Evolutionary conservation across 2,797 vertebrate genomes (phyloP).

Genomic region (Gambelia wislizenii): DNA sequence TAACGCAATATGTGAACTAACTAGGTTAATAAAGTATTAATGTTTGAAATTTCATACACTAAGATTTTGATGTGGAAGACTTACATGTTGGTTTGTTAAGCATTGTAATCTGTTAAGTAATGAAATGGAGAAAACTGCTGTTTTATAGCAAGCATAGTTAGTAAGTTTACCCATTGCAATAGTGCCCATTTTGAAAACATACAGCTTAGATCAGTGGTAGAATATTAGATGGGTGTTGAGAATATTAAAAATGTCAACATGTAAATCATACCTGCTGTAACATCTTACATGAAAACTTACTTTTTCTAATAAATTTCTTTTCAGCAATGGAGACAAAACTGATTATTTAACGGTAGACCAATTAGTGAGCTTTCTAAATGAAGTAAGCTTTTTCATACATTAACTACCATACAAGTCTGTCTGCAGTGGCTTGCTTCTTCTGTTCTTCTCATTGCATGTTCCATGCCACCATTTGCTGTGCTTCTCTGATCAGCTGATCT

Average conservation of each 20-base stretch:
- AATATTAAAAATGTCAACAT: slow-evolving; percentile 79
- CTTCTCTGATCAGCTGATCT: slow-evolving; percentile 76
- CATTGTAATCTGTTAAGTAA: slow-evolving; percentile 45
- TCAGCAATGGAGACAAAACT: slow-evolving; percentile 99
- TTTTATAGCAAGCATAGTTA: slow-evolving; percentile 44
- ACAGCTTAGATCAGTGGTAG: slow-evolving; percentile 63
- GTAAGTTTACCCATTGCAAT: slow-evolving; percentile 47
- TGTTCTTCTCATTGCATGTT: slow-evolving; percentile 79
- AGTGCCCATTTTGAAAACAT: slow-evolving; percentile 63
- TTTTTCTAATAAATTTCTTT: slow-evolving; percentile 98
- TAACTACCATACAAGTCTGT: slow-evolving; percentile 90
- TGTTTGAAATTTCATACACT: slow-evolving; percentile 68
- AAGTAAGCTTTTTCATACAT: slow-evolving; percentile 99
- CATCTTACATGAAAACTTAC: slow-evolving; percentile 83
- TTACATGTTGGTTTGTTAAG: slow-evolving; percentile 79
- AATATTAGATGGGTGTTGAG: slow-evolving; percentile 63
- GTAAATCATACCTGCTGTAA: slow-evolving; percentile 83
- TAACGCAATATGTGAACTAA: slow-evolving; percentile 85
- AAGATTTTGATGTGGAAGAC: slow-evolving; percentile 75
- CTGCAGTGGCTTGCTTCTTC: slow-evolving; percentile 86
- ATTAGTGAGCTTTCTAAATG: slow-evolving; percentile 99
- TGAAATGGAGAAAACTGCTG: slow-evolving; percentile 23
- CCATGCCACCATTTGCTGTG: slow-evolving; percentile 61
- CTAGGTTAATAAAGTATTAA: slow-evolving; percentile 70
- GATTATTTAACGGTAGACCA: slow-evolving; percentile 99